These are phyloP conservation scores for Xyrichtys novacula DNA, from an alignment of 2,797 vertebrate species.

Conservation along the genomic window DNA sequence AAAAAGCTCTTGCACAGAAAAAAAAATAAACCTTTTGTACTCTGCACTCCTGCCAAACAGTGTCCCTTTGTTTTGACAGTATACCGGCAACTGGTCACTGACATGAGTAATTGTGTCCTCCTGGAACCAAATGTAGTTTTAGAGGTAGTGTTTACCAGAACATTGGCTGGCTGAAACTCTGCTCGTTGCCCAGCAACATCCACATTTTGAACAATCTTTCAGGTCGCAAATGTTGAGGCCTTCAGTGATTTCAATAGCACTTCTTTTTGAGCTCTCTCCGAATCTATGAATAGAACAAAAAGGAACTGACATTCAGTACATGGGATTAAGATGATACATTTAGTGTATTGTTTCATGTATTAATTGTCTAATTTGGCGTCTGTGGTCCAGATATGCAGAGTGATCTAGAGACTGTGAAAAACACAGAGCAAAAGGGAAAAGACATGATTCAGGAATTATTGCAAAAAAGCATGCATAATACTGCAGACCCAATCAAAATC, in stretches of 20 bases:
- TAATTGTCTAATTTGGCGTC: background rate
- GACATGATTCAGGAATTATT: background rate
- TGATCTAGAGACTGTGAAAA: background rate
- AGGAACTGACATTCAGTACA: conserved; percentile 4
- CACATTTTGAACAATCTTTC: conserved; percentile 34
- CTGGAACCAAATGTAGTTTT: conserved; percentile 19
- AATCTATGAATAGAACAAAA: conserved; percentile 25
- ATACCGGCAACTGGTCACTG: background rate
- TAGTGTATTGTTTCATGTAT: background rate
- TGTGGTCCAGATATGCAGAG: background rate
- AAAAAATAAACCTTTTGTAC: background rate
- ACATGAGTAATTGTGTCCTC: conserved; percentile 22
- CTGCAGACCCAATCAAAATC: conserved; percentile 17
- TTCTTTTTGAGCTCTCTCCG: conserved; percentile 23
- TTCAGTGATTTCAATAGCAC: conserved; percentile 44
- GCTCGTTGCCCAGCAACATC: conserved; percentile 65
- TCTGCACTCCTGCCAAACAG: background rate
- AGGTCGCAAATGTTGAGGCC: conserved; percentile 26
- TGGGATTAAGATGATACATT: background rate
- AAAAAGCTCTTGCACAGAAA: background rate
- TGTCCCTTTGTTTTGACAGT: conserved; percentile 19
- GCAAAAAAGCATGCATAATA: background rate
- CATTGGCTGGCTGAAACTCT: conserved; percentile 5
- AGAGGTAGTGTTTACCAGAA: conserved; percentile 35
- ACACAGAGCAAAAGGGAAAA: background rate